Base-by-base conservation (phyloP, 2,888 invertebrate species). In the Phrixothrix hirtus region DNA sequence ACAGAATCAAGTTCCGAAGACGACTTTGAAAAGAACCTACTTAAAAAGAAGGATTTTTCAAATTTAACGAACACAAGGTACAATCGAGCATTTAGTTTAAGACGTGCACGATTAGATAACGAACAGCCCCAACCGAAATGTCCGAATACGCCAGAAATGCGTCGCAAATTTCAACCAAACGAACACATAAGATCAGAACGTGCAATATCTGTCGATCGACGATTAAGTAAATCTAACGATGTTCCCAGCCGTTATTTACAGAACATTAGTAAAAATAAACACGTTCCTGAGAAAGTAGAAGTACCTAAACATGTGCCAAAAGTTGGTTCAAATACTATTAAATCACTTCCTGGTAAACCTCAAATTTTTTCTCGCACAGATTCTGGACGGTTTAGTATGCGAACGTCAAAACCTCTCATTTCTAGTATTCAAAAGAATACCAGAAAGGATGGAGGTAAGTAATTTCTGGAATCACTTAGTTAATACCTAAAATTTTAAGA, bases 21-120 rank as follows among this genome's bases (percentile, higher is more conserved):
- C 25, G 80, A 80, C 53, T 75, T 76, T 51, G 76, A 75, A 58
- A 75, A 75, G 45, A 65, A 65, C 67, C 58, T 71, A 6, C 62
- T 73, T 58, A 71, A 76, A 60, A 71, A 69, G 53, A 74, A 70
- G 60, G 72, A 70, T 60, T 48, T 70, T 45, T 62, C 68, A 43
- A 74, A 75, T 41, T 63, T 81, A 50, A 76, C 79, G 30, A 81
- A 79, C 58, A 83, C 83, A 68, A 82, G 80, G 50, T 85, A 85
- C 62, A 93, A 92, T 71, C 81, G 89, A 59, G 87, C 88, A n/a
- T 79, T 84, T 53, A 81, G 86, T 69, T 77, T 88, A 76, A 77
- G 89, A 62, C 63, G 86, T 73, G 80, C 83, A n/a, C 73, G 83
- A 59, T 66, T 86, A 26, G 85, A 84, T 58, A 77, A 78, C 3